Evolutionary conservation across 2,113 vertebrate species (phyloP), one percentile per base, ranked within the genome.

Genomic region (Pseudois nayaur): DNA sequence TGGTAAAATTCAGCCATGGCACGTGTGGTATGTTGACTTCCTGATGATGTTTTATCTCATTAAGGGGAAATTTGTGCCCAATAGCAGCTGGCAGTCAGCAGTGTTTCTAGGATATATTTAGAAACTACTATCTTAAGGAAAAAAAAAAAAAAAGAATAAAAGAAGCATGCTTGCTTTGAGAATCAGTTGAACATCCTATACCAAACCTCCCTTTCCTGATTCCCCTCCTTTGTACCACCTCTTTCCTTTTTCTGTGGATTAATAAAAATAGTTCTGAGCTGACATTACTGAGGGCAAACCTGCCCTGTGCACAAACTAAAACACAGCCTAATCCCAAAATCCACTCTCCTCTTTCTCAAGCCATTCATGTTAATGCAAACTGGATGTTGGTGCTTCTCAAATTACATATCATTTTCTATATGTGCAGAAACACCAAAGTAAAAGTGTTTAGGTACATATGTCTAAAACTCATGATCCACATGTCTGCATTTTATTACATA

Each of bases 271-370:
- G 92, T 45, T 90, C 92, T 85, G 87, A 88, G 40, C 6, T 96
- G 74, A 97, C 96, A 97, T 97, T 91, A 94, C 83, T 94, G 33
- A 96, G 94, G 95, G 96, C 86, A 97, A 98, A 87, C 2, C 76
- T 96, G 96, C 36, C 88, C 52, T 89, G 87, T 87, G 78, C 94
- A 93, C 21, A 50, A 94, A 83, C 83, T 96, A 93, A 98, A 97
- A 93, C 33, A 21, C 87, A 97, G 81, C 86, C 84, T 98, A 98
- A 98, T 97, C 98, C 97, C 98, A 43, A 98, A 98, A 98, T 98
- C 97, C 96, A 96, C 52, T 95, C 94, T 98, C 87, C 88, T 87
- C 95, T 97, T 98, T 97, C 94, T 97, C 89, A 60, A 96, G 64
- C 83, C 91, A 97, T 92, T 97, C 76, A 55, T 84, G 9, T 97